These are phyloP conservation scores for Oscheius sp. DNA, from an alignment of 2,888 invertebrate genomes.

Conservation along the genomic window DNA sequence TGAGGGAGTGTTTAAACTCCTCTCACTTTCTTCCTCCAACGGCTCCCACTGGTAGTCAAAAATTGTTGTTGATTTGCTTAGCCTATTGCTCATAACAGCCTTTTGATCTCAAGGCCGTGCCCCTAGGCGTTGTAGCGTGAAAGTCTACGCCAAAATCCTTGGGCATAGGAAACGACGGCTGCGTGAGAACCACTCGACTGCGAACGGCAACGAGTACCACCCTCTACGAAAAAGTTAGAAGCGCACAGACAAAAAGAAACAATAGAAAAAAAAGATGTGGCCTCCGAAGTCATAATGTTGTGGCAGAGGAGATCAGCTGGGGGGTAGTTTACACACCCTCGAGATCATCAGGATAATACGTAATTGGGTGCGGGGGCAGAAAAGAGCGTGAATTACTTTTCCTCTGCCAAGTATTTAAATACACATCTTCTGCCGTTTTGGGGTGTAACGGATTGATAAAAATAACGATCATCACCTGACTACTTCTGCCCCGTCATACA, in stretches of 20 bases:
- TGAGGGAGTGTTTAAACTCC: background rate
- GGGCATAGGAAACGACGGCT: constrained; percentile 36
- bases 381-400: background rate
- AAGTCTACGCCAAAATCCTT: constrained; percentile 28
- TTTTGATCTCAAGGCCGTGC: constrained; percentile 21
- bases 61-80: background rate
- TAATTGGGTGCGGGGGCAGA: too few species aligned
- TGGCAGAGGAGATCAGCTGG: constrained; percentile 14
- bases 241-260: background rate
- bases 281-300: background rate
- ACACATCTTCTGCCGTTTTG: too few species aligned
- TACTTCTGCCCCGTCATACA: background rate
- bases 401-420: background rate
- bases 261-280: background rate
- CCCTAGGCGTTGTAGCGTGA: constrained; percentile 34
- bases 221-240: constrained; percentile 2
- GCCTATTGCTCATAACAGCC: background rate
- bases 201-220: constrained; percentile 35
- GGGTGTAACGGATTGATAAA: background rate
- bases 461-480: background rate
- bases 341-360: background rate
- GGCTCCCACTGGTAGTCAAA: background rate
- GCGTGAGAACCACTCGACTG: constrained; percentile 38
- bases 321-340: constrained; percentile 10
- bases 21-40: background rate